These are phyloP conservation scores for Stictocephala bisonia DNA, from an alignment of 2,888 invertebrate genomes.

Conservation along the genomic window DNA sequence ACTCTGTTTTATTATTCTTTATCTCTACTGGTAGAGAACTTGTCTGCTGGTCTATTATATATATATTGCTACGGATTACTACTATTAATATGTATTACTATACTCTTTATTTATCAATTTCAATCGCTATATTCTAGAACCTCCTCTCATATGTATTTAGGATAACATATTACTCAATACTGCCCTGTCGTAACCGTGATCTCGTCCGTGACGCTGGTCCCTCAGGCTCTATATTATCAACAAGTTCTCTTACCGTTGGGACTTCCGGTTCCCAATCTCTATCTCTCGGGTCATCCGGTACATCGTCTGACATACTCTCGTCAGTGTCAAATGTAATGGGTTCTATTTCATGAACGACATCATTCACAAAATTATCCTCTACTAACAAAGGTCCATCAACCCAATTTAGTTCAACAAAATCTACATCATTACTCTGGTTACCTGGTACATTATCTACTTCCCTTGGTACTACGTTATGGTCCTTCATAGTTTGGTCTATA, in stretches of 20 bases:
- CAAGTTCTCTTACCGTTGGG: background rate
- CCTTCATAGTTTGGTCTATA: background rate
- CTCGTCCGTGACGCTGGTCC: background rate
- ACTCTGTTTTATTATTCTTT: too few relatives aligned
- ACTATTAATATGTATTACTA: too few relatives aligned
- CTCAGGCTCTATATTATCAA: too few relatives aligned
- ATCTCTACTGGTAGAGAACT: too few relatives aligned
- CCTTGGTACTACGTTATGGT: background rate
- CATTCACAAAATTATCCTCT: background rate
- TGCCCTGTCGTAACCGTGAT: too few relatives aligned
- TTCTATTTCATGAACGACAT: constrained; percentile 4
- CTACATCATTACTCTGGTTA: background rate
- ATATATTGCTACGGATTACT: too few relatives aligned
- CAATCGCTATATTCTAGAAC: too few relatives aligned
- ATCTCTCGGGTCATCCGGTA: background rate
- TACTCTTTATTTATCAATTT: too few relatives aligned
- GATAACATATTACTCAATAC: too few relatives aligned
- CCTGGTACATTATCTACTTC: background rate
- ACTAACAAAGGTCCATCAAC: background rate
- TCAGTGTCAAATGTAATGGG: background rate
- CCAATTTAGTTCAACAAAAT: background rate
- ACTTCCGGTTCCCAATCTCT: background rate
- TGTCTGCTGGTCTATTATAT: too few relatives aligned
- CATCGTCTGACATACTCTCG: background rate
- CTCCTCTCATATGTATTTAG: too few relatives aligned